Evolutionary conservation across 2,888 invertebrate genomes (phyloP), one percentile per base, ranked within the genome.

Genomic region (Epirrhoe tristata): DNA sequence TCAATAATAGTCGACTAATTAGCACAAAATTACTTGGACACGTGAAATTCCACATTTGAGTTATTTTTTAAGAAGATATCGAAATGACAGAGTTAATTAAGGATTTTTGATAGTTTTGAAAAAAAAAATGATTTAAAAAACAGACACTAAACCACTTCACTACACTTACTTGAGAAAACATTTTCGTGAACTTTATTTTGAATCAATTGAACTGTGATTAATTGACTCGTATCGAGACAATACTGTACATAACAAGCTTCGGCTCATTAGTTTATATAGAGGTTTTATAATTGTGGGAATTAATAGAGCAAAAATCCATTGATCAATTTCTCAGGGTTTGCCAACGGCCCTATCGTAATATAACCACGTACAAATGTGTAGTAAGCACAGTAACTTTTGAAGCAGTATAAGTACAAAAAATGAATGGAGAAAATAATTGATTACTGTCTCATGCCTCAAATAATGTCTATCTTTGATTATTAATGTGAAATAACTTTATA

Each of bases 281-380:
- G 77, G 80, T 81, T 64, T 67, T 78, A 80, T 90, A 90, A 92
- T 90, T 91, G 93, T 93, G 93, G 91, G 93, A 93, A 93, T 87
- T 89, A 89, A 85, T 88, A 79, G 90, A 89, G 92, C 90, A 92
- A 93, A 93, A 91, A 90, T 84, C 80, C 79, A 87, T 89, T 89
- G 89, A 90, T 87, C 86, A 86, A 91, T 90, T 90, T 91, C 90
- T 85, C 86, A 91, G 83, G 78, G 84, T 89, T 90, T 90, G 85
- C 83, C 75, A 89, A 89, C 78, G 71, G 79, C 78, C 82, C 80
- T 88, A 87, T 81, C 85, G 90, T 89, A 90, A 90, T 76, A 57
- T 39, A 72, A 74, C 75, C 76, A 73, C 71, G 1, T 16, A 74
- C 77, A 72, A 72, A 66, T 60, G 65, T 63, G 67, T 48, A 50